Evolutionary conservation across 2,113 vertebrate species (phyloP).

Genomic region (Mugil cephalus): DNA sequence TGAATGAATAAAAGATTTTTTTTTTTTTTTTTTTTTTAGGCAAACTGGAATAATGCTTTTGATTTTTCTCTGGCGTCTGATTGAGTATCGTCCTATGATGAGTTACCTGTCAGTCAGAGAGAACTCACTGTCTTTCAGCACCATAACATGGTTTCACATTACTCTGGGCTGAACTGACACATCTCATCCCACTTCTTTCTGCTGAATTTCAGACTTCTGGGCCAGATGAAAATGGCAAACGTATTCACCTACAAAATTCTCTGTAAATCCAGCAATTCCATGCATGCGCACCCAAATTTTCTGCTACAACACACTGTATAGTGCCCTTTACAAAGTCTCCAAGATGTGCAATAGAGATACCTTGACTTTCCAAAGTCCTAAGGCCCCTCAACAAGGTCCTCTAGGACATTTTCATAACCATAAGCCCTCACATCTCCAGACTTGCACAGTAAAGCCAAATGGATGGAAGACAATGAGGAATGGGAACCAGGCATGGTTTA

Average conservation of each 20-base stretch:
- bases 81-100: neutral
- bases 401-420: neutral
- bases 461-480: no score
- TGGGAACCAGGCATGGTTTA: no score
- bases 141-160: neutral
- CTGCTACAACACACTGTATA: constrained; percentile 19
- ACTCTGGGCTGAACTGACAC: neutral
- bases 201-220: neutral
- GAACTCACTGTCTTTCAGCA: constrained; percentile 1
- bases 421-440: no score
- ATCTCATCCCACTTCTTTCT: neutral
- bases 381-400: constrained; percentile 18
- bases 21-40: no score
- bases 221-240: constrained; percentile 9
- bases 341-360: constrained; percentile 14
- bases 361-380: neutral
- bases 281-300: constrained; percentile 15
- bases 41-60: neutral
- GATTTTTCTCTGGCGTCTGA: neutral
- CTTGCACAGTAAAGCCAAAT: no score
- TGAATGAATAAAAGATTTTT: no score
- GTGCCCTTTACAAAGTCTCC: constrained; percentile 13
- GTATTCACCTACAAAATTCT: constrained; percentile 7
- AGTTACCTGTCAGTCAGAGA: constrained; percentile 4
- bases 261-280: constrained; percentile 12